These are phyloP conservation scores for Pseudochirops corinnae DNA, from an alignment of 2,797 vertebrate genomes.

Conservation along the genomic window DNA sequence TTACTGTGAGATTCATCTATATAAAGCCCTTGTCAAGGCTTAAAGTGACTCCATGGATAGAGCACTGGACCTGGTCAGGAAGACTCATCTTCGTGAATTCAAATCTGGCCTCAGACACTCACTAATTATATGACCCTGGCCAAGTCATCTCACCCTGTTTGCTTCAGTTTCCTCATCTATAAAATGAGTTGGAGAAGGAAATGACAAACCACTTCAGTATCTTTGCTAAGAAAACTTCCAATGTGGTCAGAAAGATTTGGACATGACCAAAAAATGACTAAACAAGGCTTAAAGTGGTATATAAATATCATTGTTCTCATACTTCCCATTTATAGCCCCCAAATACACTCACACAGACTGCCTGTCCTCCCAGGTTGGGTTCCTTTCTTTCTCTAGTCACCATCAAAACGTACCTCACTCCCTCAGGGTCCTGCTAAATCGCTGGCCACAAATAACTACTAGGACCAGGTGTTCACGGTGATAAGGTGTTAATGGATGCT, in stretches of 20 bases:
- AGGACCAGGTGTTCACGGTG: not conserved
- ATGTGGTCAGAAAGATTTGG: not conserved
- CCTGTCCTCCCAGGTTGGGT: not conserved
- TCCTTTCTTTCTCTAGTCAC: not conserved
- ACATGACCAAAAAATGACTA: not conserved
- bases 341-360: not conserved
- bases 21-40: no score
- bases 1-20: no score
- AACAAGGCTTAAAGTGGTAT: not conserved
- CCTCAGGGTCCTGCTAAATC: not conserved
- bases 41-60: not conserved
- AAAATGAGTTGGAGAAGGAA: not conserved
- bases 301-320: not conserved
- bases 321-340: not conserved
- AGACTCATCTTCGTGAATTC: not conserved
- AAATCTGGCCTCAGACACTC: not conserved
- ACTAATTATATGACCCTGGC: not conserved
- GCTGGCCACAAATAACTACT: not conserved
- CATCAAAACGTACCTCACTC: not conserved
- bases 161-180: not conserved
- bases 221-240: not conserved
- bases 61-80: not conserved
- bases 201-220: not conserved
- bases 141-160: not conserved
- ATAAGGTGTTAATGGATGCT: slow-evolving; percentile 9